These are phyloP conservation scores for Silurus aristotelis DNA, from an alignment of 2,797 vertebrate species.

Conservation along the genomic window DNA sequence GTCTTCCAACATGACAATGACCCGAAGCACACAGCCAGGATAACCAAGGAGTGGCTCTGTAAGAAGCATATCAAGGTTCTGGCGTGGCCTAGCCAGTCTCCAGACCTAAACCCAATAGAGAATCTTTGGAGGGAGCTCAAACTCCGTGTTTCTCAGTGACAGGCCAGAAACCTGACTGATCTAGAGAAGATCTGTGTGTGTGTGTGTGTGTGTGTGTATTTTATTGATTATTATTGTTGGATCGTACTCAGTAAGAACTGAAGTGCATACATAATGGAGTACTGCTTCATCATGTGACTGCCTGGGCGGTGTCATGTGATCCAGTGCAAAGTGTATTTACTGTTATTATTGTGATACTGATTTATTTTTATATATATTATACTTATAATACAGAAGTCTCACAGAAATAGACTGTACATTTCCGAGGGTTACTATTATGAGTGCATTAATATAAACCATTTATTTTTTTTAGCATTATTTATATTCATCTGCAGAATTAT, in stretches of 20 bases:
- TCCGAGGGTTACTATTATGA: not conserved
- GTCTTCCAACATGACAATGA: too few relatives aligned
- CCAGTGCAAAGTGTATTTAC: not conserved
- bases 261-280: not conserved
- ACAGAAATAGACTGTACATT: not conserved
- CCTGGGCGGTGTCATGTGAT: not conserved
- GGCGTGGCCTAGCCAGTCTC: too few relatives aligned
- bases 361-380: not conserved
- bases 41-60: too few relatives aligned
- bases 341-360: not conserved
- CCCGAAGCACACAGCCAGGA: too few relatives aligned
- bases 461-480: not conserved
- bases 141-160: too few relatives aligned
- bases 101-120: too few relatives aligned
- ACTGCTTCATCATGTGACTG: not conserved
- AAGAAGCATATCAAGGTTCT: too few relatives aligned
- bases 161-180: too few relatives aligned
- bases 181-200: too few relatives aligned
- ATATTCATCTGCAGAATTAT: not conserved
- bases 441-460: not conserved
- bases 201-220: not conserved
- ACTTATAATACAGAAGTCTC: not conserved
- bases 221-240: not conserved
- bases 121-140: too few relatives aligned
- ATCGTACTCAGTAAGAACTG: not conserved